phyloP scores from a whole-genome alignment of 2,888 invertebrate species.

The Thereva unica region DNA sequence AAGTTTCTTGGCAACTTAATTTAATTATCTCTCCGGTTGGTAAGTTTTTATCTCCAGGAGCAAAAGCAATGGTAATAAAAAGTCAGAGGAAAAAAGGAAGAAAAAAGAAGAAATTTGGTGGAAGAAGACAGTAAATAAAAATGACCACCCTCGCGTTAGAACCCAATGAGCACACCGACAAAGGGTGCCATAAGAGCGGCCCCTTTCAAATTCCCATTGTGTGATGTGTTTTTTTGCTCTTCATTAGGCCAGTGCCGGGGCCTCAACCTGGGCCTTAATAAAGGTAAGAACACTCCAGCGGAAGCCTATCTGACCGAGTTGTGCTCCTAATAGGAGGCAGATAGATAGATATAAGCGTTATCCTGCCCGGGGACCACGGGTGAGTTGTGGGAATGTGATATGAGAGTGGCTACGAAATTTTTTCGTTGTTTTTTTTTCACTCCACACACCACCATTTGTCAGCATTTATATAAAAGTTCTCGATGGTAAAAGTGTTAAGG shows the following conservation, averaged over 20 bases:
- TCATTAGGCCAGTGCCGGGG: background rate
- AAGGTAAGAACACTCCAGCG: constrained; percentile 6
- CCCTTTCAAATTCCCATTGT: constrained; percentile 31
- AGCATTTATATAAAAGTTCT: too few relatives aligned
- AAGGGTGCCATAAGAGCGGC: constrained; percentile 35
- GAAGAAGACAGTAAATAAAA: constrained; percentile 28
- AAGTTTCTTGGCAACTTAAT: constrained; percentile 26
- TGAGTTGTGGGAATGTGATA: too few relatives aligned
- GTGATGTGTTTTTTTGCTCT: constrained; percentile 26
- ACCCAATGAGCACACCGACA: constrained; percentile 31
- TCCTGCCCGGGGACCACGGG: background rate
- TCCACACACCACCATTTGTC: too few relatives aligned
- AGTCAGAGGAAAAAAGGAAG: too few relatives aligned
- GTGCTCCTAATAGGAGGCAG: too few relatives aligned
- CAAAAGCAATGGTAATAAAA: constrained; percentile 13
- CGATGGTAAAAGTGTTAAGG: constrained; percentile 10
- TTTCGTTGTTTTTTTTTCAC: too few relatives aligned
- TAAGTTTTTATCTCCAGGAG: constrained; percentile 22
- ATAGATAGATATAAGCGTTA: background rate
- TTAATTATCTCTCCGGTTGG: constrained; percentile 34
- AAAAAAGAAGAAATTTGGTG: constrained; percentile 13
- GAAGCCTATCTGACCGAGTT: too few relatives aligned
- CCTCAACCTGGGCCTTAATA: background rate
- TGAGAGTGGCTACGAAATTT: too few relatives aligned
- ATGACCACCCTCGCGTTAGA: constrained; percentile 35